Evolutionary conservation across 2,113 vertebrate species (phyloP), one percentile per base, ranked within the genome.

Genomic region (Physeter macrocephalus): DNA sequence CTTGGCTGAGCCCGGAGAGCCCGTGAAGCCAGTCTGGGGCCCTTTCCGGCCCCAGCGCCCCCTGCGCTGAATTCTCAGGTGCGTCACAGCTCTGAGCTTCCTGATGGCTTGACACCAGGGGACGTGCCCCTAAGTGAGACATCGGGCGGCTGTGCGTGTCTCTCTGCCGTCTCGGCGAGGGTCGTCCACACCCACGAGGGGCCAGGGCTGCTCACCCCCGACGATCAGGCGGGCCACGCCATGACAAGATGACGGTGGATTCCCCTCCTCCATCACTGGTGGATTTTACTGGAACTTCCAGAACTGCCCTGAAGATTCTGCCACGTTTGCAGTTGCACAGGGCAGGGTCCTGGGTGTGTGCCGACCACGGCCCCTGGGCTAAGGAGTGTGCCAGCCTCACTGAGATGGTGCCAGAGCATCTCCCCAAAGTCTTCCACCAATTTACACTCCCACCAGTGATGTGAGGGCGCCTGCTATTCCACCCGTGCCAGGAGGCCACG

Each of bases 211-310:
- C 77, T 15, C 77, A 15, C 20, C 31, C 29, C 1, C 0, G 23
- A 6, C 4, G 3, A 9, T 54, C 46, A 78, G 75, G 46, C 46
- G 18, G 46, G 18, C 46, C 1, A 5, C 13, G 31, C 31, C 17
- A 2, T 34, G 43, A 49, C 1, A 1, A 4, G 17, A 1, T 17
- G 59, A 5, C 57, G 0, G 36, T 8, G 10, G 3, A 4, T 20
- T 3, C 3, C 49, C 29, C 74, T 13, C 75, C 74, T 18, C 84
- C 1, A 0, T 31, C 10, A 0, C 12, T 6, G 6, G 1, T 12
- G 11, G 43, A 29, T 64, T 59, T 54, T n/a, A 21, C 89, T 52
- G 46, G 57, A 39, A 25, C 6, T 20, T 2, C 23, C 31, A 27
- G 14, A 3, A 4, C 25, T 2, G 6, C n/a, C 27, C 7, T 1